These are phyloP conservation scores for Gymnocypris eckloni DNA, from an alignment of 2,797 vertebrate species.

Conservation along the genomic window DNA sequence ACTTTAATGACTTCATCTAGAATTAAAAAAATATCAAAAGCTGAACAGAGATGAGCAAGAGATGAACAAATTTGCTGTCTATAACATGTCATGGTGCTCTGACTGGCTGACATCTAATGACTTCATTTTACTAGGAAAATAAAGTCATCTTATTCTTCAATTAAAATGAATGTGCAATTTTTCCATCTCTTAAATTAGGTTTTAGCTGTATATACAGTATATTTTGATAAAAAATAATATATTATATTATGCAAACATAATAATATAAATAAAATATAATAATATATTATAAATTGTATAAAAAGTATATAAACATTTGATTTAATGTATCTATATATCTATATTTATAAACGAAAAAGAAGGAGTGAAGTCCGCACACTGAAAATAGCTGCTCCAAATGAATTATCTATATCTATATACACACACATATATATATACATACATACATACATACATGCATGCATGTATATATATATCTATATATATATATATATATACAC, in stretches of 20 bases:
- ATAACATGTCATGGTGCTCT: constrained; percentile 36
- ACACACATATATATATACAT: too few relatives aligned
- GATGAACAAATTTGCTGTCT: constrained; percentile 63
- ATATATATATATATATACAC: too few relatives aligned
- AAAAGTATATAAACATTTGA: neutral
- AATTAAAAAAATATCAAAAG: constrained; percentile 53
- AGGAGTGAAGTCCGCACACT: too few relatives aligned
- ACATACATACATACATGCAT: too few relatives aligned
- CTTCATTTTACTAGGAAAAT: neutral
- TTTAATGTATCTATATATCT: too few relatives aligned
- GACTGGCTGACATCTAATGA: constrained; percentile 45
- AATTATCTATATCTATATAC: too few relatives aligned
- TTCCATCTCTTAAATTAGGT: neutral
- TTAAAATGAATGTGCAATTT: neutral
- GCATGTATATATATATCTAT: too few relatives aligned
- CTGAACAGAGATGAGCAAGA: constrained; percentile 32
- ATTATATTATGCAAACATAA: neutral
- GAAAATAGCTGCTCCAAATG: too few relatives aligned
- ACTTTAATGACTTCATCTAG: constrained; percentile 51
- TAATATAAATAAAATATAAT: neutral
- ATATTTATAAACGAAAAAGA: too few relatives aligned
- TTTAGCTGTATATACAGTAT: neutral
- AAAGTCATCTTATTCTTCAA: neutral
- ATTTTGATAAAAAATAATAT: neutral
- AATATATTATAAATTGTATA: neutral